A percentile compares a stretch with the other conserved stretches of the same genome.
Conservation (phyloP, 2,113 vertebrate species). For the Plestiodon gilberti region DNA sequence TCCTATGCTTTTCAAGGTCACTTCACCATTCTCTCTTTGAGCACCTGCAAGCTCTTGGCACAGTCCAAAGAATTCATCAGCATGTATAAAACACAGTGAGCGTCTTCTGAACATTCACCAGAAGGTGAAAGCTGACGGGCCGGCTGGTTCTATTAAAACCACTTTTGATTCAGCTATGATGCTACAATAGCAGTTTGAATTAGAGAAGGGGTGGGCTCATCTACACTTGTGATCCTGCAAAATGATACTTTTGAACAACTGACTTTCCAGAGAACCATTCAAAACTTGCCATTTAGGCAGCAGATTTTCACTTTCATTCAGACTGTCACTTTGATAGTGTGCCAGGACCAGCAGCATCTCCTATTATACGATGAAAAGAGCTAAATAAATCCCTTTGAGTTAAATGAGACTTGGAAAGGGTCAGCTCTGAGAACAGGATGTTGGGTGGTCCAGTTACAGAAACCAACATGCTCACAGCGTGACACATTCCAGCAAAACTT, state of each 20-base stretch:
- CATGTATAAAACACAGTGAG: neutral
- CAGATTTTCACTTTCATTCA: slow-evolving; percentile 13
- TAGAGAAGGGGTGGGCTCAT: neutral
- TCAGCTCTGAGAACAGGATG: neutral
- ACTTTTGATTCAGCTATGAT: neutral
- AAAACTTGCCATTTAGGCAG: neutral
- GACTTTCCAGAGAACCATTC: neutral
- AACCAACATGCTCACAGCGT: neutral
- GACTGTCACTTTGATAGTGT: neutral
- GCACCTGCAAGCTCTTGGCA: slow-evolving; percentile 5
- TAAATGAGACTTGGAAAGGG: slow-evolving; percentile 22
- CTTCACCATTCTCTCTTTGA: neutral
- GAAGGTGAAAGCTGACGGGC: neutral
- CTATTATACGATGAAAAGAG: neutral
- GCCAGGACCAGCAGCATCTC: neutral
- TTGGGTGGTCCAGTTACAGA: slow-evolving; percentile 13
- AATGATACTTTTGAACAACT: neutral
- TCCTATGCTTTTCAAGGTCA: neutral
- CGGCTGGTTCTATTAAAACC: neutral
- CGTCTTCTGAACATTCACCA: neutral
- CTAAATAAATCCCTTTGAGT: slow-evolving; percentile 16
- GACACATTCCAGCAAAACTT: neutral
- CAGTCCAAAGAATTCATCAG: neutral
- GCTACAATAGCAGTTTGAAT: neutral
- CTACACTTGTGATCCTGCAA: neutral